Percentiles rank a stretch among this genome's conserved stretches.
Evolutionary conservation across 2,113 vertebrate genomes (phyloP).

Genomic region (Lepisosteus oculatus): DNA sequence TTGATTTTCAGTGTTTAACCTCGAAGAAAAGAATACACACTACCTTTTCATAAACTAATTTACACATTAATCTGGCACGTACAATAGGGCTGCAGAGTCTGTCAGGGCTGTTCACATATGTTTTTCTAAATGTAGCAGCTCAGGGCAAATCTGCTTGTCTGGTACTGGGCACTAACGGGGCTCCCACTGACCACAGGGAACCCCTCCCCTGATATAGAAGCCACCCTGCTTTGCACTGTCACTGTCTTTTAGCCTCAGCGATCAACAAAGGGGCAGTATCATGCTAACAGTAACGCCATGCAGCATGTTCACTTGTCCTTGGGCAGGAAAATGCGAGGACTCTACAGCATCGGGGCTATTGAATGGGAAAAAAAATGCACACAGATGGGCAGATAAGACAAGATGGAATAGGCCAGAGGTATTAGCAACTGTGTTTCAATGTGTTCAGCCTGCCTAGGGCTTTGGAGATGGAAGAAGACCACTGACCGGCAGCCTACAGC

Average conservation of each 20-base stretch:
- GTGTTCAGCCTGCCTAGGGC: no score
- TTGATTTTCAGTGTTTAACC: constrained; percentile 27
- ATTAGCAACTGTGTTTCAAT: no score
- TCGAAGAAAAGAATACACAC: constrained; percentile 32
- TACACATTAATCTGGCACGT: constrained; percentile 27
- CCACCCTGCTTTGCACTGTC: neutral
- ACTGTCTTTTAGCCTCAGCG: neutral
- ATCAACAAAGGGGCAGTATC: neutral
- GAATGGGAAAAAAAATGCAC: no score
- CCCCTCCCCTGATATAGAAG: neutral
- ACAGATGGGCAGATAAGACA: no score
- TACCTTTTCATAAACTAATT: constrained; percentile 27
- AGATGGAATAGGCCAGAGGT: no score
- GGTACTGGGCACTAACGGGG: neutral
- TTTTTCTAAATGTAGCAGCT: constrained; percentile 3
- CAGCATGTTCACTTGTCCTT: neutral
- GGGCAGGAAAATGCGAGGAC: no score
- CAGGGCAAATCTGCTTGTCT: neutral
- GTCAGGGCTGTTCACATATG: constrained; percentile 7
- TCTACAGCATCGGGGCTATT: no score
- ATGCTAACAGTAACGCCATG: neutral
- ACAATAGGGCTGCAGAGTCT: neutral
- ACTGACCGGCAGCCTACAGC: no score
- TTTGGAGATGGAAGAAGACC: no score
- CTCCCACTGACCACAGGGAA: neutral